A percentile compares a stretch with the other conserved stretches of the same genome.
Conservation (phyloP, 1,140 invertebrate species). For the Tetraneura akinire region DNA sequence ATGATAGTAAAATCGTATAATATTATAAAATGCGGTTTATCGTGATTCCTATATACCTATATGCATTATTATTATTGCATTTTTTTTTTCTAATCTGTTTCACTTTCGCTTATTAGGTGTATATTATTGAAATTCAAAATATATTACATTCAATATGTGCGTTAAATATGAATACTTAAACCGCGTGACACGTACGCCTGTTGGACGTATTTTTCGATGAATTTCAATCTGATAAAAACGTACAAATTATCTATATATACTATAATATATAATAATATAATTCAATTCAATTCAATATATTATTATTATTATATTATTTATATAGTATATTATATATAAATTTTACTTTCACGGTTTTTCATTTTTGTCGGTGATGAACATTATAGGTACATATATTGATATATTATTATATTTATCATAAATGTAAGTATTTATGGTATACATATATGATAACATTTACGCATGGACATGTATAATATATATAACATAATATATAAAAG, state of each 20-base stretch:
- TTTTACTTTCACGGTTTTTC: conserved; percentile 34
- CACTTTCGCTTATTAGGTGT: conserved; percentile 38
- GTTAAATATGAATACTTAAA: neutral
- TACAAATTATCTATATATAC: neutral
- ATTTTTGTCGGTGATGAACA: neutral
- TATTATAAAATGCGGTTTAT: neutral
- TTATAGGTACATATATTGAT: no score
- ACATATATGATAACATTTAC: neutral
- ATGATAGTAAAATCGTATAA: conserved; percentile 23
- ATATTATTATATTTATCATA: conserved; percentile 3
- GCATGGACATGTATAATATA: neutral
- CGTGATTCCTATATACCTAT: neutral
- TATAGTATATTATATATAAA: no score
- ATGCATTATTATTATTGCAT: neutral
- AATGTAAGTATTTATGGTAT: neutral
- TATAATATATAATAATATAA: no score
- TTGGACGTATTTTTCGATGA: neutral
- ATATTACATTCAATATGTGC: neutral
- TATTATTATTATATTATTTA: neutral
- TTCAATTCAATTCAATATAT: neutral
- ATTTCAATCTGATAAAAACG: neutral
- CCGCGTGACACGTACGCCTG: neutral
- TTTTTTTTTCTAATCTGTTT: conserved; percentile 16
- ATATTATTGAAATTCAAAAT: neutral
- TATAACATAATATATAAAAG: neutral